Conservation (phyloP, 2,113 vertebrate genomes). For the Lycaon pictus region DNA sequence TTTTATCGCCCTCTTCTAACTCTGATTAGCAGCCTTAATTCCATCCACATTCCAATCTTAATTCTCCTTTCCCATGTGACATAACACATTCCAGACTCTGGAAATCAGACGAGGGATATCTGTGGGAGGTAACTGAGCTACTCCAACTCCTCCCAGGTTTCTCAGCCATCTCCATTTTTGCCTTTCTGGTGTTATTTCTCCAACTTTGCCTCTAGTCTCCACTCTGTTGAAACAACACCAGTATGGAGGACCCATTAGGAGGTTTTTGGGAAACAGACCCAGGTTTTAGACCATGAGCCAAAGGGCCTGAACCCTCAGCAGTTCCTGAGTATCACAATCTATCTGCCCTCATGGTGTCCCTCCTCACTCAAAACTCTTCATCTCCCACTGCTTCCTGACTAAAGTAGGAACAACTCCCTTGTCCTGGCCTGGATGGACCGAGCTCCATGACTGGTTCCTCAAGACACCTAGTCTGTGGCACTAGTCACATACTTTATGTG, state of each 20-base stretch:
- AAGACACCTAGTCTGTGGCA: not conserved
- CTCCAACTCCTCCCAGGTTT: too few relatives aligned
- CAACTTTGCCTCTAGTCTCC: not conserved
- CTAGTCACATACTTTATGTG: not conserved
- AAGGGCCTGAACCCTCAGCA: not conserved
- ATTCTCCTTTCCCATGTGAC: not conserved
- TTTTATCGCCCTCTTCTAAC: not conserved
- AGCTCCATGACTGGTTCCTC: not conserved
- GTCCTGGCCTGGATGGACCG: not conserved
- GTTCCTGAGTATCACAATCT: not conserved
- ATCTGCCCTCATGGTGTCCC: not conserved
- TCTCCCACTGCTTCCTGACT: not conserved
- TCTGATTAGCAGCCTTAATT: not conserved
- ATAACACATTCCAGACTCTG: not conserved
- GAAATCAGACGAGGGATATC: not conserved
- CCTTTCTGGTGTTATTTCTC: not conserved
- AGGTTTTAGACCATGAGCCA: not conserved
- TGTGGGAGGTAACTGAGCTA: not conserved
- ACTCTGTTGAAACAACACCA: not conserved
- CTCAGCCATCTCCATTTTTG: not conserved
- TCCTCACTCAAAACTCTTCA: not conserved
- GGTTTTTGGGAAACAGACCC: not conserved
- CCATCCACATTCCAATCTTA: not conserved
- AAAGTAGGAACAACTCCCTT: not conserved
- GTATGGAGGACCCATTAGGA: too few relatives aligned